A percentile compares a stretch with the other conserved stretches of the same genome.
Conservation (phyloP, 2,888 invertebrate species). For the Euzetes globulus region DNA sequence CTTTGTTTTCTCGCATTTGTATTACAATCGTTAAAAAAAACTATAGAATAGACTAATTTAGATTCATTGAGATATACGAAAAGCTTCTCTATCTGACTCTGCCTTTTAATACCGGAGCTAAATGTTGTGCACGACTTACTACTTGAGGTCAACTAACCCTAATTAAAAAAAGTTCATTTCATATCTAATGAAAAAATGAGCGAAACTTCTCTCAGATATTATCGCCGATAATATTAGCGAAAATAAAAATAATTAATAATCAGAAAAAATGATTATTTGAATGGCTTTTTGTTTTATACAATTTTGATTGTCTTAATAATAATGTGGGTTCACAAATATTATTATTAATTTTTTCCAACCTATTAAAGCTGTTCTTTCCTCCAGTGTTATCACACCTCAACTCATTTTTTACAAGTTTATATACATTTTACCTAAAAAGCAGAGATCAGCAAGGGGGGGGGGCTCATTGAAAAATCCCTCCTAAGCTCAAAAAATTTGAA, state of each 20-base stretch:
- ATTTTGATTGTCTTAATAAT: background rate
- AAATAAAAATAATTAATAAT: background rate
- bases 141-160: slow-evolving; percentile 1
- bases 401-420: background rate
- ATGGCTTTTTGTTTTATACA: background rate
- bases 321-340: background rate
- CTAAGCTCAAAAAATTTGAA: too few species aligned
- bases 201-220: background rate
- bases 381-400: background rate
- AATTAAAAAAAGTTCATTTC: background rate
- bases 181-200: background rate
- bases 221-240: background rate
- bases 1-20: too few species aligned
- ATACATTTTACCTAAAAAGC: background rate
- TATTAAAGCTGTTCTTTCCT: background rate
- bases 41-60: slow-evolving; percentile 1
- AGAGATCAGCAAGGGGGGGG: too few species aligned
- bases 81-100: background rate
- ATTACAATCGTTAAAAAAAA: background rate
- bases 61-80: slow-evolving; percentile 1
- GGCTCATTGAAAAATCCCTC: too few species aligned
- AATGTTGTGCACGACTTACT: background rate
- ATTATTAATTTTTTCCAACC: background rate
- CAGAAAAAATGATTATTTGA: background rate
- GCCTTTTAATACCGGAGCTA: background rate